phyloP scores from a whole-genome alignment of 2,113 vertebrate genomes.

The Vombatus ursinus region DNA sequence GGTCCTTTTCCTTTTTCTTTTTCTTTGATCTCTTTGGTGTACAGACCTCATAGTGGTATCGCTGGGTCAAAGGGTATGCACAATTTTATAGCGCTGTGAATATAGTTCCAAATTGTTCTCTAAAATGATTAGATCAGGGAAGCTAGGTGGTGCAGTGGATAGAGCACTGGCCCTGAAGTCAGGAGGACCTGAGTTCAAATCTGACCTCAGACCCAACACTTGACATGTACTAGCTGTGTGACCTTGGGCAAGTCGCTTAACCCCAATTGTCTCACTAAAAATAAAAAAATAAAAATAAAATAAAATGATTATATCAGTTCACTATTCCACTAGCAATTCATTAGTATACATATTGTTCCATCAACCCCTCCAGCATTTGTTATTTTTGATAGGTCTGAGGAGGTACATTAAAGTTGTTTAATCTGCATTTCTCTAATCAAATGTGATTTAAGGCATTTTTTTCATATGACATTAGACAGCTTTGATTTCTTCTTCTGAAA shows the following conservation, averaged over 20 bases:
- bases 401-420: too few species aligned
- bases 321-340: neutral
- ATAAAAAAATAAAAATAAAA: too few species aligned
- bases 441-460: too few species aligned
- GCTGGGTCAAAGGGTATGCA: neutral
- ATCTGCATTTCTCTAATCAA: too few species aligned
- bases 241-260: too few species aligned
- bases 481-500: neutral
- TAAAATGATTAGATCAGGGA: neutral
- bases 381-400: neutral
- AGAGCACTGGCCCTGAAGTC: too few species aligned
- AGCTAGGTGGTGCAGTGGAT: too few species aligned
- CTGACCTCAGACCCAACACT: too few species aligned
- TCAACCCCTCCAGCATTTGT: neutral
- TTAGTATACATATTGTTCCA: neutral
- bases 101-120: neutral
- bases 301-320: too few species aligned
- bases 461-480: neutral
- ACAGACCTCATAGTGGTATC: neutral
- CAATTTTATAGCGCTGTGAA: neutral
- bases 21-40: neutral
- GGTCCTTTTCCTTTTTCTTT: neutral
- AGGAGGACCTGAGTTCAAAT: too few species aligned
- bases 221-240: too few species aligned
- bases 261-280: too few species aligned